Conservation (phyloP, 2,113 vertebrate genomes). For the Oophaga pumilio region DNA sequence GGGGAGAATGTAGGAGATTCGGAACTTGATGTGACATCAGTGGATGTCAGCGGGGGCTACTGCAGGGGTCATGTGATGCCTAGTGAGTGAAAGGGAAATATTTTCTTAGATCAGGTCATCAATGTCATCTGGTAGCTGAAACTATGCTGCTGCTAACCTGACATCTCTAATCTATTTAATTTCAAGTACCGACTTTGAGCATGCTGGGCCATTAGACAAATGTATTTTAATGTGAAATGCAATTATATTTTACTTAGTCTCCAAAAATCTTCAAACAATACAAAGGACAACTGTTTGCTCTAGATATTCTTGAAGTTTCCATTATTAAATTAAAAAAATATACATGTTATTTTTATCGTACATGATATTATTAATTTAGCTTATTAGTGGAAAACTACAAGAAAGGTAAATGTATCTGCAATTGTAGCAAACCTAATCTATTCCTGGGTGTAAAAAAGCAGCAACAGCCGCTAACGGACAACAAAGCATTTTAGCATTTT, state of each 20-base stretch:
- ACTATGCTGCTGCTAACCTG: not conserved
- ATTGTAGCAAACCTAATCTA: not conserved
- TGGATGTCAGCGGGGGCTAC: no score
- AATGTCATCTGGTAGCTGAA: not conserved
- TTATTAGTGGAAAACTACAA: not conserved
- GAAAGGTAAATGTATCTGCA: not conserved
- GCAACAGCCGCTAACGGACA: not conserved
- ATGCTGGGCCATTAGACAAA: not conserved
- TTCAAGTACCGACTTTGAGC: not conserved
- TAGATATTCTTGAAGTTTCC: not conserved
- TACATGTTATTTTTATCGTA: not conserved
- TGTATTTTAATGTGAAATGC: not conserved
- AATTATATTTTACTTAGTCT: not conserved
- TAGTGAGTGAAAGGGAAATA: no score
- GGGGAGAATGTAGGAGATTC: no score
- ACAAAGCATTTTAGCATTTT: conserved; percentile 22
- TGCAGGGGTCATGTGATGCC: no score
- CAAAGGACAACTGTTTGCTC: not conserved
- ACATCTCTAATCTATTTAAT: not conserved
- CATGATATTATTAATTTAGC: not conserved
- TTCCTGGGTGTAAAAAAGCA: not conserved
- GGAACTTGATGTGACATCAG: no score
- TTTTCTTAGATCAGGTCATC: not conserved
- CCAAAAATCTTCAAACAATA: not conserved
- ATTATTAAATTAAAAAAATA: not conserved